Evolutionary conservation across 2,113 vertebrate genomes (phyloP).

Genomic region (Martes martes): DNA sequence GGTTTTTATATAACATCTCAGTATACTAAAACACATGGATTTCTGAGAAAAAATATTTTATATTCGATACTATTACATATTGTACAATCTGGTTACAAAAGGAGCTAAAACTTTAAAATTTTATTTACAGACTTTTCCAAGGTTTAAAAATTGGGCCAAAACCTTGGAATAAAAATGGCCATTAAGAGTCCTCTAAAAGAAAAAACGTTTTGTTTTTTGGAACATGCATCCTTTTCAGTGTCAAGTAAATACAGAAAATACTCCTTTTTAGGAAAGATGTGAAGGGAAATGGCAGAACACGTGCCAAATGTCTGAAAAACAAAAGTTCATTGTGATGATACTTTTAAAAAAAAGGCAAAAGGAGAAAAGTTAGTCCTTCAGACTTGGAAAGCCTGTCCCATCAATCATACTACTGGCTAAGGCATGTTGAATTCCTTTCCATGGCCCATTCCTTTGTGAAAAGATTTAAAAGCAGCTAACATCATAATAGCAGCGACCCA

Average conservation of each 20-base stretch:
- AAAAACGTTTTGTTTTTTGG: constrained; percentile 14
- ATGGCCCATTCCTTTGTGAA: not conserved
- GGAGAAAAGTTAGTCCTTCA: not conserved
- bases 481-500: not conserved
- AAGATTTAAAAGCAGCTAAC: not conserved
- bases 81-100: not conserved
- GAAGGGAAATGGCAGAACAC: constrained; percentile 14
- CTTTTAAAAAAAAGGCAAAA: not conserved
- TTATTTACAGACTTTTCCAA: constrained; percentile 3
- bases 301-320: constrained; percentile 34
- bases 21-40: not conserved
- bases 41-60: constrained; percentile 13
- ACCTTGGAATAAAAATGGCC: not conserved
- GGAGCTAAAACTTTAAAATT: not conserved
- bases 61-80: not conserved
- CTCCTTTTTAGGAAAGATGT: constrained; percentile 58
- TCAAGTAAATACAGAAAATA: constrained; percentile 8
- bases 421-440: not conserved
- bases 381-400: not conserved
- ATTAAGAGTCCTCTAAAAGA: constrained; percentile 32
- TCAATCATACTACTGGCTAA: not conserved
- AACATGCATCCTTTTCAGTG: not conserved
- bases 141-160: constrained; percentile 19
- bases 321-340: constrained; percentile 27
- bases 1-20: not conserved